phyloP scores from a whole-genome alignment of 2,113 vertebrate species.

The Abramis brama region DNA sequence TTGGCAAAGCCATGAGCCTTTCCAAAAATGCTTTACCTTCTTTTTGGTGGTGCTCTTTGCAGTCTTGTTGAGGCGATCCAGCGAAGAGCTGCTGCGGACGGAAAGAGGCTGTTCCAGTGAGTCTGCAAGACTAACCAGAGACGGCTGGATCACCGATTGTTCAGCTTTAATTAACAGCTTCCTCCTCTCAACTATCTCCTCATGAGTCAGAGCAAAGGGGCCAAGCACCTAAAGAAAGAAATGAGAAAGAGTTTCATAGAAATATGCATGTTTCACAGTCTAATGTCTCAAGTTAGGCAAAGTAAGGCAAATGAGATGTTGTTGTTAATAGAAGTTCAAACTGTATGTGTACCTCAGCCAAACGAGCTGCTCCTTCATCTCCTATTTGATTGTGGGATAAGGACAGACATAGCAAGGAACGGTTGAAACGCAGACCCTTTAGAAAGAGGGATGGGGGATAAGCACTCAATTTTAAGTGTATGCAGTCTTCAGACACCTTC shows the following conservation, averaged over 20 bases:
- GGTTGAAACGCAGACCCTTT: conserved; percentile 86
- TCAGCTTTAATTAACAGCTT: conserved; percentile 71
- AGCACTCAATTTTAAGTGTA: neutral
- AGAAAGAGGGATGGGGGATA: neutral
- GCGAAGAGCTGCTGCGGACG: conserved; percentile 46
- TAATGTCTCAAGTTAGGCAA: neutral
- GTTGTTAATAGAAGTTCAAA: neutral
- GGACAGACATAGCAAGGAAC: conserved; percentile 81
- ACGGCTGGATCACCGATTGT: conserved; percentile 59
- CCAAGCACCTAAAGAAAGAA: conserved; percentile 74
- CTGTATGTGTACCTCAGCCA: conserved; percentile 75
- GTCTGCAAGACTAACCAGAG: conserved; percentile 54
- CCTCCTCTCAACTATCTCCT: conserved; percentile 82
- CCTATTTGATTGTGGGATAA: conserved; percentile 83
- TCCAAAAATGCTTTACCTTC: conserved; percentile 63
- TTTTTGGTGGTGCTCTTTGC: conserved; percentile 69
- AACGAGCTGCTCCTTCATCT: conserved; percentile 77
- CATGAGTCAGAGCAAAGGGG: conserved; percentile 80
- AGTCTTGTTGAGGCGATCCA: conserved; percentile 65
- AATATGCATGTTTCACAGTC: neutral
- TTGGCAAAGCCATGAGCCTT: too few species aligned
- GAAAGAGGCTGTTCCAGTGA: conserved; percentile 52
- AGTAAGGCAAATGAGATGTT: neutral
- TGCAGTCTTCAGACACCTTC: conserved; percentile 4
- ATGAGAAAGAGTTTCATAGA: neutral